Evolutionary conservation across 2,797 vertebrate genomes (phyloP).

Genomic region (Enoplosus armatus): DNA sequence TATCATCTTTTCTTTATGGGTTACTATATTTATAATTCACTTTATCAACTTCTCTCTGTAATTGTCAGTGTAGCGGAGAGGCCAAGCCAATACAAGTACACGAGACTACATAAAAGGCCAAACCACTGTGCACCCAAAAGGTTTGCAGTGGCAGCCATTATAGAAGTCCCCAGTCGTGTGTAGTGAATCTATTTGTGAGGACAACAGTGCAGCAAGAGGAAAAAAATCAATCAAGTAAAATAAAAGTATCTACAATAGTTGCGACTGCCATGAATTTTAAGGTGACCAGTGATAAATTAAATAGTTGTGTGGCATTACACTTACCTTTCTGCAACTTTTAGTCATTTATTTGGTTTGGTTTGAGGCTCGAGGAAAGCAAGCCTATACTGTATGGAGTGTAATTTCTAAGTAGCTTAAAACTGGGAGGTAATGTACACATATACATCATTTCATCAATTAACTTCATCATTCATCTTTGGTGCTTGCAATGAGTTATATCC

Average conservation of each 20-base stretch:
- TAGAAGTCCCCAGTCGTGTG: conserved; percentile 19
- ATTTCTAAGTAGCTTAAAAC: not conserved
- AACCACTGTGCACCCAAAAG: conserved; percentile 23
- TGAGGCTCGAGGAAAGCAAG: not conserved
- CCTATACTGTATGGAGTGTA: not conserved
- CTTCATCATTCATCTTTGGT: conserved; percentile 45
- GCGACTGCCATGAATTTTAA: not conserved
- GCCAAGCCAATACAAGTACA: conserved; percentile 12
- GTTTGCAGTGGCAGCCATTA: conserved; percentile 37
- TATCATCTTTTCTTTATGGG: not conserved
- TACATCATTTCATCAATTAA: conserved; percentile 36
- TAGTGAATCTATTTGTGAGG: not conserved
- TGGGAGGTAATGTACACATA: not conserved
- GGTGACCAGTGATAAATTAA: not conserved
- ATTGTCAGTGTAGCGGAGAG: conserved; percentile 21
- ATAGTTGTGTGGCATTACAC: not conserved
- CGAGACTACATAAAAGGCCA: conserved; percentile 17
- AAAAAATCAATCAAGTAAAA: conserved; percentile 25
- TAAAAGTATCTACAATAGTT: conserved; percentile 4
- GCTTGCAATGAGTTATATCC: conserved; percentile 62
- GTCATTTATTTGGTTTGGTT: not conserved
- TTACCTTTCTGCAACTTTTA: not conserved
- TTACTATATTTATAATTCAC: not conserved
- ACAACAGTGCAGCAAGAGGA: conserved; percentile 10
- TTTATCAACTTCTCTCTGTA: conserved; percentile 1